These are phyloP conservation scores for Poecilia gillii DNA, from an alignment of 2,797 vertebrate genomes.

Conservation along the genomic window DNA sequence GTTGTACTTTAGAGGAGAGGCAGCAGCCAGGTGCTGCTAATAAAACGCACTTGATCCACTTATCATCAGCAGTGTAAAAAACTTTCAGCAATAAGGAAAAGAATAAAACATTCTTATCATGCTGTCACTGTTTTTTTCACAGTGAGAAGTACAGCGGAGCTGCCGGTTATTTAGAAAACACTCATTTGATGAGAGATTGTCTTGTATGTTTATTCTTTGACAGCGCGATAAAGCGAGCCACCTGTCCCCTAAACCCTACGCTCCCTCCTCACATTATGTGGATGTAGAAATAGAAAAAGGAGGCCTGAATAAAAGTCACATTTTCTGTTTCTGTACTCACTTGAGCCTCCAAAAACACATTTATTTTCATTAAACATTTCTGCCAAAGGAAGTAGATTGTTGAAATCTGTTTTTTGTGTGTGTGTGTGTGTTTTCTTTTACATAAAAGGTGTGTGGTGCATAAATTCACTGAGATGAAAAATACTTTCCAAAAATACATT, in stretches of 20 bases:
- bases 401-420: neutral
- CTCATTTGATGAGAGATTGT: neutral
- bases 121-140: neutral
- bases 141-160: neutral
- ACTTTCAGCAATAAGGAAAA: neutral
- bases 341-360: neutral
- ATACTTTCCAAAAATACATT: neutral
- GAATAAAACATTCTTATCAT: neutral
- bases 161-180: neutral
- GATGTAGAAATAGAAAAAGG: neutral
- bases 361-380: neutral
- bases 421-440: too few relatives aligned
- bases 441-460: neutral
- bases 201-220: neutral
- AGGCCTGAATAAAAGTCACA: neutral
- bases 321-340: neutral
- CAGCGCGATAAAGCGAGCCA: neutral
- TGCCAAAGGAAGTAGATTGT: neutral
- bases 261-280: neutral
- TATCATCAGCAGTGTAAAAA: neutral
- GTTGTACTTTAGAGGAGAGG: neutral
- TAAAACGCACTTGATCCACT: neutral
- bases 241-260: neutral
- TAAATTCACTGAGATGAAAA: neutral
- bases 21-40: neutral